Percentiles rank a stretch among this genome's conserved stretches.
Evolutionary conservation across 2,113 vertebrate genomes (phyloP).

Genomic region (Gallinago jamesoni): DNA sequence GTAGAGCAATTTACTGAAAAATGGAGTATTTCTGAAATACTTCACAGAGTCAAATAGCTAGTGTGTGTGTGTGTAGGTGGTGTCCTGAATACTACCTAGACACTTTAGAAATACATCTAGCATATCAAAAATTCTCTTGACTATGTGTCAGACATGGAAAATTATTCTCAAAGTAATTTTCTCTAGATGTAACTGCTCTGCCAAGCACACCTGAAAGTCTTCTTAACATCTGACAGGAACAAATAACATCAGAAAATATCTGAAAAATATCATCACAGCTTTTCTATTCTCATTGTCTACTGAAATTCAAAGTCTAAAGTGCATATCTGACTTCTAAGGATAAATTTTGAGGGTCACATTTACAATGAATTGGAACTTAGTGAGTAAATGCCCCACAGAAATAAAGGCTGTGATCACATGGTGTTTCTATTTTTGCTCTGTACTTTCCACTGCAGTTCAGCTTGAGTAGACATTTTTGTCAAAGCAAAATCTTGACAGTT

Average conservation of each 20-base stretch:
- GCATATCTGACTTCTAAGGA: background rate
- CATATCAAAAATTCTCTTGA: background rate
- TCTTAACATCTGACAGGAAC: background rate
- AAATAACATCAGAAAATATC: background rate
- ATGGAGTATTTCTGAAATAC: background rate
- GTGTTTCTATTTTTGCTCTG: background rate
- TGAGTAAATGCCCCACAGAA: background rate
- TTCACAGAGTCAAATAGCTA: background rate
- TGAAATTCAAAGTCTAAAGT: background rate
- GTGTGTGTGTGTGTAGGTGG: background rate
- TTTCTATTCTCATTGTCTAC: background rate
- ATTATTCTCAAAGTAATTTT: background rate
- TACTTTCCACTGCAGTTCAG: background rate
- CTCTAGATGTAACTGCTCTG: background rate
- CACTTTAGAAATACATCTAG: background rate
- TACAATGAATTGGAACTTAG: background rate
- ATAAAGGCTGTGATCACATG: background rate
- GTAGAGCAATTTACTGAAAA: background rate
- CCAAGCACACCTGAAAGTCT: background rate
- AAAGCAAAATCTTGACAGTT: background rate
- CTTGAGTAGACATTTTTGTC: background rate
- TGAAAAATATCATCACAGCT: background rate
- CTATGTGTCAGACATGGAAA: constrained; percentile 6
- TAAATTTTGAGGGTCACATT: background rate
- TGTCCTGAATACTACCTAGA: background rate